Conservation (phyloP, 2,113 vertebrate genomes). For the Proterorhinus semilunaris region DNA sequence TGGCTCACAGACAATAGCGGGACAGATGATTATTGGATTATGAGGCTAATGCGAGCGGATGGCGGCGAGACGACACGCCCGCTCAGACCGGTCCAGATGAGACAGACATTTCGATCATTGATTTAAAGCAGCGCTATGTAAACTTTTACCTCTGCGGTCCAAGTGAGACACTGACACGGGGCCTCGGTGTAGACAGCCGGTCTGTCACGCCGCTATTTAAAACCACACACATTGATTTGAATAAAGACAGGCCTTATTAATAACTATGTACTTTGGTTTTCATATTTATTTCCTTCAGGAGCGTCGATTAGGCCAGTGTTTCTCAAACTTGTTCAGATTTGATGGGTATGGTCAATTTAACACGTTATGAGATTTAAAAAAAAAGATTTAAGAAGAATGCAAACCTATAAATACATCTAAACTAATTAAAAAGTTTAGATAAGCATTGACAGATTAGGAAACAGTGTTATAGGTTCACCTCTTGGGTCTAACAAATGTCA, state of each 20-base stretch:
- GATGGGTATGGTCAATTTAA: too few relatives aligned
- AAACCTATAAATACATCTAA: too few relatives aligned
- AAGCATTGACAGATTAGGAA: too few relatives aligned
- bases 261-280: background rate
- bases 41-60: slow-evolving; percentile 24
- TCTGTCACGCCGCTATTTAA: background rate
- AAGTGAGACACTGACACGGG: background rate
- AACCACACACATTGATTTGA: background rate
- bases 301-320: too few relatives aligned
- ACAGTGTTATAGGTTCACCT: too few relatives aligned
- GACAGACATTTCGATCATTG: background rate
- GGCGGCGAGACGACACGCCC: slow-evolving; percentile 20
- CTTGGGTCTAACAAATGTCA: too few relatives aligned
- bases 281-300: too few relatives aligned
- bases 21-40: slow-evolving; percentile 44
- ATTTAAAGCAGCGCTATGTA: background rate
- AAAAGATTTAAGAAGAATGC: too few relatives aligned
- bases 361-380: too few relatives aligned
- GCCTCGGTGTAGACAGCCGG: background rate
- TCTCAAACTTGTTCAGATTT: too few relatives aligned
- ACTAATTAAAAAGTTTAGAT: too few relatives aligned
- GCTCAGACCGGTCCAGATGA: too few relatives aligned
- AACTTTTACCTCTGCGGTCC: background rate
- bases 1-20: background rate
- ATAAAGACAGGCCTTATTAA: background rate